These are phyloP conservation scores for Noctua janthe DNA, from an alignment of 2,888 invertebrate genomes.

Conservation along the genomic window DNA sequence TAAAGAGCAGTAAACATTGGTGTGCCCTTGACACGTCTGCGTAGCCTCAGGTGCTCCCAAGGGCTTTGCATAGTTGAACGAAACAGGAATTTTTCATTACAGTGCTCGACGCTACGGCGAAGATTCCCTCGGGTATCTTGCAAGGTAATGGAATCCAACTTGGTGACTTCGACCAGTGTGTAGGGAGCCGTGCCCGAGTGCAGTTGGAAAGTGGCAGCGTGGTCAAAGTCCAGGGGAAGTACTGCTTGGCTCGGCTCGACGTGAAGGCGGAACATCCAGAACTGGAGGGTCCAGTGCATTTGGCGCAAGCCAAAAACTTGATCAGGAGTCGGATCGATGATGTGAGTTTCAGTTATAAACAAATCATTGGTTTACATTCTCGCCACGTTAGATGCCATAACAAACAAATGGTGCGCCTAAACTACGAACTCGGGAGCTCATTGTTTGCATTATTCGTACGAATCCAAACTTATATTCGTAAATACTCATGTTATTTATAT, in stretches of 20 bases:
- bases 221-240: conserved; percentile 92
- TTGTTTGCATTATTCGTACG: conserved; percentile 22
- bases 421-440: conserved; percentile 14
- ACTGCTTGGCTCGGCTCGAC: conserved; percentile 92
- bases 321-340: conserved; percentile 92
- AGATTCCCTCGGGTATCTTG: conserved; percentile 92
- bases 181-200: conserved; percentile 91
- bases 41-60: conserved; percentile 67
- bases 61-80: conserved; percentile 70
- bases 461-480: conserved; percentile 6
- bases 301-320: conserved; percentile 92
- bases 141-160: conserved; percentile 93
- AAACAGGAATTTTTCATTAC: conserved; percentile 83
- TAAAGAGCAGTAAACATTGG: conserved; percentile 55
- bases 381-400: conserved; percentile 9
- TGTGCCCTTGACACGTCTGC: conserved; percentile 60
- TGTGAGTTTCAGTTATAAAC: conserved; percentile 81
- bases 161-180: conserved; percentile 93
- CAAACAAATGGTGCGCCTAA: conserved; percentile 14
- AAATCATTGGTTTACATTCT: conserved; percentile 21
- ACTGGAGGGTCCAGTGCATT: conserved; percentile 91
- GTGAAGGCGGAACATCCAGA: conserved; percentile 90
- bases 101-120: conserved; percentile 94
- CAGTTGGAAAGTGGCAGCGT: conserved; percentile 90
- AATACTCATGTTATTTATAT: conserved; percentile 21